Conservation (phyloP, 2,113 vertebrate genomes). For the Xenus cinereus region DNA sequence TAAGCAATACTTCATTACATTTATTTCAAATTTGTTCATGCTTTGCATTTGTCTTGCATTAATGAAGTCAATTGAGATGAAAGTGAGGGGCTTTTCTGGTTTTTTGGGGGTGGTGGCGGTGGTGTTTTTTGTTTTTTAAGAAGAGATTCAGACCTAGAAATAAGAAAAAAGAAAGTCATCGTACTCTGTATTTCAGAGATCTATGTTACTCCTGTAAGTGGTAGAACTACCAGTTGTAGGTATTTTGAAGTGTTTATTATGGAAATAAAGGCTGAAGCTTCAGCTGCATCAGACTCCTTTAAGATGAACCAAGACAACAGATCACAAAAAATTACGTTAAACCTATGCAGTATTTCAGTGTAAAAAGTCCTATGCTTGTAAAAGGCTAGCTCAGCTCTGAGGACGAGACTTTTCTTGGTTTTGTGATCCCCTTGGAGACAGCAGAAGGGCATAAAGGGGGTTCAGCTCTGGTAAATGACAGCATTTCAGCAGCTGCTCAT, state of each 20-base stretch:
- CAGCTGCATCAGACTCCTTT: neutral
- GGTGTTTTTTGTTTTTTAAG: neutral
- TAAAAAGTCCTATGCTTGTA: neutral
- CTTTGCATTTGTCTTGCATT: neutral
- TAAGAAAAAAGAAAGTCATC: neutral
- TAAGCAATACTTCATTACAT: neutral
- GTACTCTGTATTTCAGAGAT: neutral
- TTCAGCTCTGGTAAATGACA: neutral
- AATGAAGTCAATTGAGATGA: neutral
- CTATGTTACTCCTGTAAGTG: neutral
- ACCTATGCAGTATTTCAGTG: neutral
- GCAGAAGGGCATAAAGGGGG: neutral
- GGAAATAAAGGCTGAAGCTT: neutral
- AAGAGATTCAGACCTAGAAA: neutral
- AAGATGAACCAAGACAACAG: neutral
- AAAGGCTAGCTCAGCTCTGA: neutral
- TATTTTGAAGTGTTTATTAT: neutral
- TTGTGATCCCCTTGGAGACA: neutral
- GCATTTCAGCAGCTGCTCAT: neutral
- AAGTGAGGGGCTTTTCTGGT: neutral
- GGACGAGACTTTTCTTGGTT: neutral
- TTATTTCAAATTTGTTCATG: neutral
- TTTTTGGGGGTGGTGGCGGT: accelerated
- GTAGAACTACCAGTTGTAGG: neutral
- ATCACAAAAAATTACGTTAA: neutral